These are phyloP conservation scores for Rhynchomys soricoides DNA, from an alignment of 2,113 vertebrate species.

Conservation along the genomic window DNA sequence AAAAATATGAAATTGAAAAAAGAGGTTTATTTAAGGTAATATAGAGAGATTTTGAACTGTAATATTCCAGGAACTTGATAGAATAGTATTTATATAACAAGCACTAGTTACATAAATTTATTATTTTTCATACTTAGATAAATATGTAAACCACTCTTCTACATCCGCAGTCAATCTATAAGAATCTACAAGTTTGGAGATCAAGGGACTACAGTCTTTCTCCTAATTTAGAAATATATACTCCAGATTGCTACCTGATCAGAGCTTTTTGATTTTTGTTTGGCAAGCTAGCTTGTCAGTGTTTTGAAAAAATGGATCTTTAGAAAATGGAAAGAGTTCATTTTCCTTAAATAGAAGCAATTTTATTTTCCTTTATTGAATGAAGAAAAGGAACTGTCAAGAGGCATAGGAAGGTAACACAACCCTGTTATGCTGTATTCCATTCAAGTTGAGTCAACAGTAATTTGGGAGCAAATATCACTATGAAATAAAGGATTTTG, in stretches of 20 bases:
- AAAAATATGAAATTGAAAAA: background rate
- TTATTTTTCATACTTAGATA: background rate
- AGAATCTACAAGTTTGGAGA: background rate
- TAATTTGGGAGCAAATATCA: slow-evolving; percentile 45
- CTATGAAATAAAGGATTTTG: background rate
- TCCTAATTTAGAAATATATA: slow-evolving; percentile 35
- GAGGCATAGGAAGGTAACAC: slow-evolving; percentile 46
- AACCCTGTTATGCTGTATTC: slow-evolving; percentile 55
- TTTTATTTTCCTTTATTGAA: slow-evolving; percentile 57
- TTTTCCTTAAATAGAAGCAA: slow-evolving; percentile 66
- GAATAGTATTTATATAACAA: background rate
- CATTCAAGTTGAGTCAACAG: slow-evolving; percentile 12
- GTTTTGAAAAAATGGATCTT: background rate
- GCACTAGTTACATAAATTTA: background rate
- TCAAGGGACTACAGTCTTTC: slow-evolving; percentile 4
- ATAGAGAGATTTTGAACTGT: background rate
- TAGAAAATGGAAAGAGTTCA: slow-evolving; percentile 55
- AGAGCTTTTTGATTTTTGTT: slow-evolving; percentile 47
- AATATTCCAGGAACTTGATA: background rate
- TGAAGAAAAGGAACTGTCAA: slow-evolving; percentile 67
- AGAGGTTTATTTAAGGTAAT: background rate
- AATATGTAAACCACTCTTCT: background rate
- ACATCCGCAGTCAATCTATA: background rate
- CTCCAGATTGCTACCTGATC: background rate
- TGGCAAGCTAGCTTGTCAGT: slow-evolving; percentile 47